phyloP scores from a whole-genome alignment of 2,113 vertebrate genomes.

The Colaptes auratus region DNA sequence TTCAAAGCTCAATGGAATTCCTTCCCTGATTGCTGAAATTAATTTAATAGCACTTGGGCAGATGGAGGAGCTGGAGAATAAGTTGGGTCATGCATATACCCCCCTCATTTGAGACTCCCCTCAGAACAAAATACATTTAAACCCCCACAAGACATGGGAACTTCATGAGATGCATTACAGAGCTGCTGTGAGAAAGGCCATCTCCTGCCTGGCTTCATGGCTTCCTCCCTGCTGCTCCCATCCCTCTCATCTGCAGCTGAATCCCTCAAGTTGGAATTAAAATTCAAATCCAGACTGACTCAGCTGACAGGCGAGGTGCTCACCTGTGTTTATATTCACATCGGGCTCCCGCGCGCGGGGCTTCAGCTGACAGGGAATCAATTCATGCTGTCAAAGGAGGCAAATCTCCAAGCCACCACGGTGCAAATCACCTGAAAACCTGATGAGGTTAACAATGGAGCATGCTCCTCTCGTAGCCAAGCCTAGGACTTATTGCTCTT shows the following conservation, averaged over 20 bases:
- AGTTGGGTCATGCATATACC: neutral
- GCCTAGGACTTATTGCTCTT: neutral
- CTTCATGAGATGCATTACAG: neutral
- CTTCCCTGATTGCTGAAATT: neutral
- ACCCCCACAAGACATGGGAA: accelerated
- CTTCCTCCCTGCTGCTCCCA: neutral
- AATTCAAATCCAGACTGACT: neutral
- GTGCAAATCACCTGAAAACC: neutral
- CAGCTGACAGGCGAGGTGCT: accelerated
- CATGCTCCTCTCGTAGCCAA: neutral
- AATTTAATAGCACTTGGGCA: neutral
- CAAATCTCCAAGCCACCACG: accelerated
- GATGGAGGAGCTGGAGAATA: neutral
- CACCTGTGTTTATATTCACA: neutral
- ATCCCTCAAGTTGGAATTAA: accelerated
- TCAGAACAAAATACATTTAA: neutral
- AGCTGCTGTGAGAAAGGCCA: neutral
- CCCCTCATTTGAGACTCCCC: neutral
- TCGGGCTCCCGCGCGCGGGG: accelerated
- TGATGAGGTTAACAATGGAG: accelerated
- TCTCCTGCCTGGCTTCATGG: neutral
- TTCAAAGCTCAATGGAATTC: neutral
- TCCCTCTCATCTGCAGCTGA: neutral
- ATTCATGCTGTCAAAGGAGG: neutral
- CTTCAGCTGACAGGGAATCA: neutral